Conservation (phyloP, 2,797 vertebrate genomes). For the Argyrosomus regius region DNA sequence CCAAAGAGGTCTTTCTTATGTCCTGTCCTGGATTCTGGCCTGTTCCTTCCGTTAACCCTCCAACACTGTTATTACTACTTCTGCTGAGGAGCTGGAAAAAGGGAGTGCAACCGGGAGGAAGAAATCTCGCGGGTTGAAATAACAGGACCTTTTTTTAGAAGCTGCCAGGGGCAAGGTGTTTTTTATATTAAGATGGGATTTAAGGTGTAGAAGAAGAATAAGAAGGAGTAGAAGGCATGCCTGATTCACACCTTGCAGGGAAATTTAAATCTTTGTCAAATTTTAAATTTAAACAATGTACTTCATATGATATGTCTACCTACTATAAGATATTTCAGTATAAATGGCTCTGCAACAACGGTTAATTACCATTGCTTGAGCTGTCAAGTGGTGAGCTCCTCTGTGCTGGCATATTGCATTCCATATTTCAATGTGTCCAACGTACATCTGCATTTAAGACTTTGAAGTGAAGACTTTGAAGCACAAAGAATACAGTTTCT, state of each 20-base stretch:
- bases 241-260: neutral
- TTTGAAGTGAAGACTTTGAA: constrained; percentile 25
- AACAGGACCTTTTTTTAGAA: constrained; percentile 10
- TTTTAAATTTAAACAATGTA: constrained; percentile 2
- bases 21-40: constrained; percentile 37
- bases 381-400: neutral
- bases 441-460: neutral
- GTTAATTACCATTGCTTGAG: neutral
- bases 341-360: constrained; percentile 4
- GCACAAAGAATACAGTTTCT: neutral
- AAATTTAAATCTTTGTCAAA: neutral
- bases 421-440: constrained; percentile 20
- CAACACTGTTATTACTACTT: constrained; percentile 8
- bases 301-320: neutral
- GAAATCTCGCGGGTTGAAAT: constrained; percentile 11
- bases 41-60: constrained; percentile 19
- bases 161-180: neutral
- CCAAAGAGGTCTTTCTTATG: constrained; percentile 57
- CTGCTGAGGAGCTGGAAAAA: constrained; percentile 33
- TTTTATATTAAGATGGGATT: neutral
- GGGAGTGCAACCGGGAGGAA: neutral
- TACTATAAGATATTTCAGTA: constrained; percentile 7
- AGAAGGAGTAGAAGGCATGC: neutral
- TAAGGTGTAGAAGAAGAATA: neutral
- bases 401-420: constrained; percentile 4